Conservation (phyloP, 53 echinoderm and acorn worm genomes). For the Apostichopus leukothele region DNA sequence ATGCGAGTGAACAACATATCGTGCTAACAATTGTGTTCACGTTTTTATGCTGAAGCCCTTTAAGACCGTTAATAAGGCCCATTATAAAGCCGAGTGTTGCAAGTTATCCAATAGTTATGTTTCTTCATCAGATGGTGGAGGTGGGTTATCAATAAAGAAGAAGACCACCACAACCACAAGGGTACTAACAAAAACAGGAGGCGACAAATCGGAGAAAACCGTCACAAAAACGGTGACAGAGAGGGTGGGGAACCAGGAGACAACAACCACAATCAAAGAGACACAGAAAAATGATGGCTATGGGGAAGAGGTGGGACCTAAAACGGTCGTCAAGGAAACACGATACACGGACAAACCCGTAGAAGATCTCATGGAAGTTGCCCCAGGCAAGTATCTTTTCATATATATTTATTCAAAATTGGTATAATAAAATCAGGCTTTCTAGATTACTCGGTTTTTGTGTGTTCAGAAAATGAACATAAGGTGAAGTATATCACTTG, state of each 20-base stretch:
- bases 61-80: no score
- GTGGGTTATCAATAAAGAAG: conserved; percentile 13
- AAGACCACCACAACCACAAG: conserved; percentile 40
- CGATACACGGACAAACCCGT: conserved; percentile 40
- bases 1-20: no score
- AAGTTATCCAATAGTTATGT: not conserved
- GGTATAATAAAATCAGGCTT: no score
- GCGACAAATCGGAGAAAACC: conserved; percentile 40
- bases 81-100: no score
- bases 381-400: conserved; percentile 29
- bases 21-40: no score
- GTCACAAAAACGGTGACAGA: conserved; percentile 48
- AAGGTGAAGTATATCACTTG: no score
- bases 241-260: conserved; percentile 40
- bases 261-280: conserved; percentile 24
- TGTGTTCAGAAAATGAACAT: no score
- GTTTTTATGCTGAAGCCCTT: no score
- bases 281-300: not conserved
- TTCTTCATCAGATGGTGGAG: conserved; percentile 26
- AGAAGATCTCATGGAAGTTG: conserved; percentile 31
- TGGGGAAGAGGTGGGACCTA: conserved; percentile 32
- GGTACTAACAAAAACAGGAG: conserved; percentile 38
- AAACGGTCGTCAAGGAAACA: conserved; percentile 30
- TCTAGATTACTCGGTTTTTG: no score
- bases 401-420: not conserved